Conservation (phyloP, 2,797 vertebrate genomes). For the Ceryle rudis region DNA sequence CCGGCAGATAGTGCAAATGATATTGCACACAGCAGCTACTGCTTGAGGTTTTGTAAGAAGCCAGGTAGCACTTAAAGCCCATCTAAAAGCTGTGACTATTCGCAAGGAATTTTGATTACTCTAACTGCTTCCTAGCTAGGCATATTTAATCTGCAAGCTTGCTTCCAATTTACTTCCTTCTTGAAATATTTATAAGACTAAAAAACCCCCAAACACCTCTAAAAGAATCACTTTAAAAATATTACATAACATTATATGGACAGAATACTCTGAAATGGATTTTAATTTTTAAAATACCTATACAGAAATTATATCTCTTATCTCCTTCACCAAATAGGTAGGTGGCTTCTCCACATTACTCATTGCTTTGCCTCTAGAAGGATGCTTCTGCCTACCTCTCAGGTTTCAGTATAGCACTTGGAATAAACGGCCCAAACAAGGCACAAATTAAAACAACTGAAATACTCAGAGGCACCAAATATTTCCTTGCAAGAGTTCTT, state of each 20-base stretch:
- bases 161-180: not conserved
- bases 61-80: not conserved
- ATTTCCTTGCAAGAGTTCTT: not conserved
- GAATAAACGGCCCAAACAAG: not conserved
- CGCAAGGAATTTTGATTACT: not conserved
- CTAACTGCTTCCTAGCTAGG: constrained; percentile 18
- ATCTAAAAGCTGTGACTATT: not conserved
- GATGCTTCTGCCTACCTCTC: not conserved
- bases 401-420: not conserved
- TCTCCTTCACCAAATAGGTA: not conserved
- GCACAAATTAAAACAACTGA: not conserved
- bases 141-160: not conserved
- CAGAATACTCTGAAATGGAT: not conserved
- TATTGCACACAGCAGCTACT: not conserved
- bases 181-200: not conserved
- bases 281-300: not conserved
- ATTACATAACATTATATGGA: rapidly evolving
- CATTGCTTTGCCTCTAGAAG: not conserved
- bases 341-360: not conserved
- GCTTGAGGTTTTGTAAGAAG: not conserved
- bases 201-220: not conserved
- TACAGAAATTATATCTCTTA: not conserved
- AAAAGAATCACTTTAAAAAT: not conserved
- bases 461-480: not conserved
- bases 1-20: not conserved